Base-by-base conservation (phyloP, 2,888 invertebrate species). In the Oscheius myriophilus region DNA sequence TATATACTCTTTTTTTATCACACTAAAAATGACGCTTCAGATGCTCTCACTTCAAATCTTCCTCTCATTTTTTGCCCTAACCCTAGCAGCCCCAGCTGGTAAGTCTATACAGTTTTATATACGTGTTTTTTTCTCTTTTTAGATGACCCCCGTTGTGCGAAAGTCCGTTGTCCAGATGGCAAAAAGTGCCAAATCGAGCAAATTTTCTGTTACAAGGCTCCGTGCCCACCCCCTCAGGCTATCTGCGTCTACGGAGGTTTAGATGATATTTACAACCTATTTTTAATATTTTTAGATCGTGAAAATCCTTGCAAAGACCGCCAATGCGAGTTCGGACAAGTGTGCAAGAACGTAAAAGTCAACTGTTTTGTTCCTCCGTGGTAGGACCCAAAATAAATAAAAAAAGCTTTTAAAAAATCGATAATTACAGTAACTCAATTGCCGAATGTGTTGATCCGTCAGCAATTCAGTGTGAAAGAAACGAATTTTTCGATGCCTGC, bases 401-500 rank as follows among this genome's bases (percentile, higher is more conserved):
- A 2, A 2, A 18, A 21, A 16, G 11, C 49, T 3, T 18, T 49
- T 1, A 21, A 49, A 49, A 18, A 33, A 33, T 33, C 33, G 33
- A 18, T 39, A 16, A 26, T 58, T 58, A 12, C 58, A 25, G 58
- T 41, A 18, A 16, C 45, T 39, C 61, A 9, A n/a, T 51, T 7
- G 46, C 61, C 33, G 51, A 51, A 49, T 61, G 61, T 41, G 58
- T 58, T 33, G 39, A 6, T 45, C 45, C 43, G 2, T 45, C 53
- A 9, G n/a, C 25, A 25, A 14, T 9, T 9, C 9, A 33, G n/a
- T 61, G 61, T 49, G 33, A 33, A n/a, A 23, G 21, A 18, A 45
- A 61, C 33, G 61, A 61, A 26, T 25, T 46, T 33, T 61, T 26
- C 18, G 21, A 61, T 39, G n/a, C 25, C 33, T 61, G 61, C 26